A percentile compares a stretch with the other conserved stretches of the same genome.
phyloP scores from a whole-genome alignment of 2,797 vertebrate species.

The Tolypeutes matacus region DNA sequence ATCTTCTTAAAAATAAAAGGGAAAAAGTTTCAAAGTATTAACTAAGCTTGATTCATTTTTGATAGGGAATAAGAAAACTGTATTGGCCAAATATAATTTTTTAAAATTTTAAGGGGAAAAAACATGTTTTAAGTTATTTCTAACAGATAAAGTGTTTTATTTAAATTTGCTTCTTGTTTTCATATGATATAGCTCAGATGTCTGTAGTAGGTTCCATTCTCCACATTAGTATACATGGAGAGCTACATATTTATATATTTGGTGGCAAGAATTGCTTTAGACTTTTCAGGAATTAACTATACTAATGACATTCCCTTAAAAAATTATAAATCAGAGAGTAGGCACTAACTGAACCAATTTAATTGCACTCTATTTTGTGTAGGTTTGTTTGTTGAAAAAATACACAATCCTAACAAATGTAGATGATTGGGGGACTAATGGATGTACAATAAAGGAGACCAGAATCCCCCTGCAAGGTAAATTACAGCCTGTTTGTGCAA shows the following conservation, averaged over 20 bases:
- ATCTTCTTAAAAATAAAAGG: constrained; percentile 62
- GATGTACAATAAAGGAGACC: constrained; percentile 5
- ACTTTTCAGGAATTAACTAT: constrained; percentile 81
- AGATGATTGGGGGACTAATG: constrained; percentile 56
- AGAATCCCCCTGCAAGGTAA: constrained; percentile 39
- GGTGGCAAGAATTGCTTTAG: constrained; percentile 80
- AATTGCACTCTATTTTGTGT: constrained; percentile 62
- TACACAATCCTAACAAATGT: constrained; percentile 66
- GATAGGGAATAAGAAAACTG: not conserved
- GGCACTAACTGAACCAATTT: constrained; percentile 64
- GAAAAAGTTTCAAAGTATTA: constrained; percentile 43
- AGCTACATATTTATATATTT: not conserved
- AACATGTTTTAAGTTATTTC: constrained; percentile 66
- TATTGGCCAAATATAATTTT: constrained; percentile 17
- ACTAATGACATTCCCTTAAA: constrained; percentile 67
- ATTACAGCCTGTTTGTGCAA: constrained; percentile 61
- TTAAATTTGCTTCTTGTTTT: constrained; percentile 72
- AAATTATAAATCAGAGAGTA: constrained; percentile 67
- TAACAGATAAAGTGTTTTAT: constrained; percentile 57
- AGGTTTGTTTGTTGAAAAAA: constrained; percentile 74
- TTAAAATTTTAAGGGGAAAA: constrained; percentile 24
- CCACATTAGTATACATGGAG: not conserved
- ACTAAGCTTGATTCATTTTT: constrained; percentile 55
- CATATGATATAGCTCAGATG: constrained; percentile 48
- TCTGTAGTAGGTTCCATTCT: constrained; percentile 62